Percentiles rank a stretch among this genome's conserved stretches.
Conservation (phyloP, 2,888 invertebrate species). For the Athetis lepigone region DNA sequence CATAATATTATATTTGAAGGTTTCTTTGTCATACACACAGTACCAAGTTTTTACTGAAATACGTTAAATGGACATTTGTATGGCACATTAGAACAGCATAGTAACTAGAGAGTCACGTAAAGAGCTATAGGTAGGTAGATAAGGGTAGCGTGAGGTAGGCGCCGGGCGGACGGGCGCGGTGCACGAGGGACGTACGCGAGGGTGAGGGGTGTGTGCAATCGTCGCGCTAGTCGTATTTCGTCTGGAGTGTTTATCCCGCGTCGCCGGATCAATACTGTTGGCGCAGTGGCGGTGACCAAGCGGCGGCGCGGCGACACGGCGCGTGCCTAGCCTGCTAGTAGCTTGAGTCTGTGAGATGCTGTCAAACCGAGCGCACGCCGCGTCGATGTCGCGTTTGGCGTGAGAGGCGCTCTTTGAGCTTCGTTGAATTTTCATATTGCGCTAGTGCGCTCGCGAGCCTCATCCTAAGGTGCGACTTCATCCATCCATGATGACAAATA, state of each 20-base stretch:
- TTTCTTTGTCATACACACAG: no score
- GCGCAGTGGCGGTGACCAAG: conserved; percentile 89
- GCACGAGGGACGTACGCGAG: conserved; percentile 72
- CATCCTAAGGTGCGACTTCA: conserved; percentile 79
- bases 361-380: conserved; percentile 88
- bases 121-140: conserved; percentile 67
- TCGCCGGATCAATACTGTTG: conserved; percentile 90
- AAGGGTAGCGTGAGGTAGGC: conserved; percentile 73
- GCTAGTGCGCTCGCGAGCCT: conserved; percentile 86
- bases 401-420: conserved; percentile 89
- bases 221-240: conserved; percentile 90
- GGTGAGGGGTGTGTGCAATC: conserved; percentile 87
- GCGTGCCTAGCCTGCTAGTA: conserved; percentile 79
- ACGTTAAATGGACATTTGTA: conserved; percentile 1
- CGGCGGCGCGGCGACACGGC: conserved; percentile 88
- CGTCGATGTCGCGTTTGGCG: conserved; percentile 89
- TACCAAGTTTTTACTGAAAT: conserved; percentile 7
- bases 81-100: conserved; percentile 69
- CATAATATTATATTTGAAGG: no score
- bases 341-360: conserved; percentile 89
- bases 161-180: conserved; percentile 76
- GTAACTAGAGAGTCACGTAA: conserved; percentile 74
- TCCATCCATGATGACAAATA: conserved; percentile 84
- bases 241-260: conserved; percentile 90
- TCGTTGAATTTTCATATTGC: conserved; percentile 82